Percentiles rank a stretch among this genome's conserved stretches.
Conservation (phyloP, 2,113 vertebrate genomes). For the Podarcis muralis region DNA sequence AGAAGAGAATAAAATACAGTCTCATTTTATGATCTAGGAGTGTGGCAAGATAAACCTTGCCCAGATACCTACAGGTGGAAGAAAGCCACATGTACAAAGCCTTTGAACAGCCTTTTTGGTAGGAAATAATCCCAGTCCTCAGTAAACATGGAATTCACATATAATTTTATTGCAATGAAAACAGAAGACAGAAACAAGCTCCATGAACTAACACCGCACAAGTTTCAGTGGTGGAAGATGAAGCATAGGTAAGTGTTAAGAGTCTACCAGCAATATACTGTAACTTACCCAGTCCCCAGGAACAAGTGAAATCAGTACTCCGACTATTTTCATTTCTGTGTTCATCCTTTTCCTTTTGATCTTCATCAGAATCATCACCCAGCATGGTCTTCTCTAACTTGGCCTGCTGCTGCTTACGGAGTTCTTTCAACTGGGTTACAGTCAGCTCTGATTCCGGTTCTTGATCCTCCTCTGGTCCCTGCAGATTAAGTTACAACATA, state of each 20-base stretch:
- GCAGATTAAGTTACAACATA: constrained; percentile 22
- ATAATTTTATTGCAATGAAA: neutral
- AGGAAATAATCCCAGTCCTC: neutral
- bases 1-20: neutral
- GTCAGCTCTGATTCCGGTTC: constrained; percentile 93
- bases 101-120: neutral
- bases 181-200: neutral
- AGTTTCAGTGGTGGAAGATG: too few species aligned
- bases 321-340: constrained; percentile 55
- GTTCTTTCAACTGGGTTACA: constrained; percentile 89
- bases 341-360: constrained; percentile 67
- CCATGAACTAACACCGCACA: neutral
- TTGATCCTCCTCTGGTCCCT: constrained; percentile 94
- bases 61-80: neutral
- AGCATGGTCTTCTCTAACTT: constrained; percentile 91
- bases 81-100: neutral
- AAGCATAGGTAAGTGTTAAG: neutral
- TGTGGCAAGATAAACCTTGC: neutral
- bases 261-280: neutral
- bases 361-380: constrained; percentile 89
- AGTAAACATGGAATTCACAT: neutral
- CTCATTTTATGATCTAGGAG: rapidly evolving
- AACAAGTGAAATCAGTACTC: constrained; percentile 85
- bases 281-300: constrained; percentile 93
- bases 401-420: constrained; percentile 82